A percentile compares a stretch with the other conserved stretches of the same genome.
phyloP scores from a whole-genome alignment of 2,113 vertebrate species.

The Malurus alboscapulatus region DNA sequence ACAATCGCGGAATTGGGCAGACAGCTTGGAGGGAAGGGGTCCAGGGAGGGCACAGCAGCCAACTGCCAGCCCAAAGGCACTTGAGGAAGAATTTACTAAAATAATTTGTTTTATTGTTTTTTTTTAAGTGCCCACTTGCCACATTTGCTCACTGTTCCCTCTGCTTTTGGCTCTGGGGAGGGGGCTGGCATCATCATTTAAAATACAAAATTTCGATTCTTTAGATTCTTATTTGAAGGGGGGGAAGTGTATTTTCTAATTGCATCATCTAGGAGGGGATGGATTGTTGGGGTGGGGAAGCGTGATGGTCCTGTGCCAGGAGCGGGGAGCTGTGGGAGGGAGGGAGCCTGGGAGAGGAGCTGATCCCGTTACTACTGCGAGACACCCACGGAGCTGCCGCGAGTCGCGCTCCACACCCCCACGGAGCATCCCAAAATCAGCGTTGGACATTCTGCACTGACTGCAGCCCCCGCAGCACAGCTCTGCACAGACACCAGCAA shows the following conservation, averaged over 20 bases:
- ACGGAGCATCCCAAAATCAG: background rate
- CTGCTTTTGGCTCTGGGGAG: background rate
- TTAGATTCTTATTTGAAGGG: background rate
- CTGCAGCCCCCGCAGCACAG: rapidly evolving
- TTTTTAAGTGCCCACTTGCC: background rate
- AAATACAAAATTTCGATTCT: background rate
- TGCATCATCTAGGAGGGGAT: background rate
- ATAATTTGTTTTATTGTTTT: background rate
- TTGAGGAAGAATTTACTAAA: background rate
- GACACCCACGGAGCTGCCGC: background rate
- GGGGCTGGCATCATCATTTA: background rate
- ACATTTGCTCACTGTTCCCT: background rate
- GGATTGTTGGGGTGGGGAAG: background rate
- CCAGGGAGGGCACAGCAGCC: background rate
- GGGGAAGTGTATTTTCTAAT: rapidly evolving
- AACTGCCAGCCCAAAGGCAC: constrained; percentile 13
- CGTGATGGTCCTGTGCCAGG: background rate
- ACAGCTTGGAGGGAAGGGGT: background rate
- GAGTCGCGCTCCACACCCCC: background rate
- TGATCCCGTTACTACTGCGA: background rate
- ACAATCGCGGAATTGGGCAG: background rate
- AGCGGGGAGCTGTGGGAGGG: constrained; percentile 16
- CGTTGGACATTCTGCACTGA: background rate
- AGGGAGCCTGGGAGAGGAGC: background rate
- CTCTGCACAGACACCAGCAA: background rate